phyloP scores from a whole-genome alignment of 2,888 invertebrate species.

The Drosophila prostipennis region DNA sequence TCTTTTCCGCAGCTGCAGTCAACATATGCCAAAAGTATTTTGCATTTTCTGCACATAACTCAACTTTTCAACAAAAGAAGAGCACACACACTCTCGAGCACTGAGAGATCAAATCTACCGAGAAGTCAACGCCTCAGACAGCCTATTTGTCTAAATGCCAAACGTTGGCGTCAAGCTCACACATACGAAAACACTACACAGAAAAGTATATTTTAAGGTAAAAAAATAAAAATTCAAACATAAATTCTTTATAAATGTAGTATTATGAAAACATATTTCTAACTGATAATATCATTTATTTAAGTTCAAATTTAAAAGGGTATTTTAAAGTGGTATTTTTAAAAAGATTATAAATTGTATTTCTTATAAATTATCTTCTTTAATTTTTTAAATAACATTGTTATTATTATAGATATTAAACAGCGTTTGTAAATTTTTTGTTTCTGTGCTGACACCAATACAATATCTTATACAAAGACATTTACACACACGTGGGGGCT shows the following conservation, averaged over 20 bases:
- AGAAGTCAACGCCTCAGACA: slow-evolving; percentile 37
- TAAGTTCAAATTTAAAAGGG: too few relatives aligned
- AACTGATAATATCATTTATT: too few relatives aligned
- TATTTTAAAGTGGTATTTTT: too few relatives aligned
- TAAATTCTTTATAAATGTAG: too few relatives aligned
- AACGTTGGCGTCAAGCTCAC: slow-evolving; percentile 34
- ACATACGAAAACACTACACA: slow-evolving; percentile 6
- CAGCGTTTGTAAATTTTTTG: background rate
- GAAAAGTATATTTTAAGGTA: background rate
- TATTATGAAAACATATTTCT: too few relatives aligned
- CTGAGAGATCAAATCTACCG: slow-evolving; percentile 29
- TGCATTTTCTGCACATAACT: slow-evolving; percentile 65
- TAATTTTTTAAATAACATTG: too few relatives aligned
- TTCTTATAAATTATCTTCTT: too few relatives aligned
- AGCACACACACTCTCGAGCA: slow-evolving; percentile 16
- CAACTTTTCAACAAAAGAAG: slow-evolving; percentile 44
- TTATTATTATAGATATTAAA: too few relatives aligned
- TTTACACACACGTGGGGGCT: slow-evolving; percentile 47
- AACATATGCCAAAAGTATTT: slow-evolving; percentile 41
- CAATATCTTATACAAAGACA: slow-evolving; percentile 11
- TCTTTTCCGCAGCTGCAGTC: slow-evolving; percentile 18
- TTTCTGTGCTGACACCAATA: slow-evolving; percentile 2
- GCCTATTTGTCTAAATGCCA: slow-evolving; percentile 60
- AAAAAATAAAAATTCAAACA: too few relatives aligned
- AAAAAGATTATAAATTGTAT: too few relatives aligned